A percentile compares a stretch with the other conserved stretches of the same genome.
Conservation (phyloP, 1,140 invertebrate species). For the Lasaia peninsularis region DNA sequence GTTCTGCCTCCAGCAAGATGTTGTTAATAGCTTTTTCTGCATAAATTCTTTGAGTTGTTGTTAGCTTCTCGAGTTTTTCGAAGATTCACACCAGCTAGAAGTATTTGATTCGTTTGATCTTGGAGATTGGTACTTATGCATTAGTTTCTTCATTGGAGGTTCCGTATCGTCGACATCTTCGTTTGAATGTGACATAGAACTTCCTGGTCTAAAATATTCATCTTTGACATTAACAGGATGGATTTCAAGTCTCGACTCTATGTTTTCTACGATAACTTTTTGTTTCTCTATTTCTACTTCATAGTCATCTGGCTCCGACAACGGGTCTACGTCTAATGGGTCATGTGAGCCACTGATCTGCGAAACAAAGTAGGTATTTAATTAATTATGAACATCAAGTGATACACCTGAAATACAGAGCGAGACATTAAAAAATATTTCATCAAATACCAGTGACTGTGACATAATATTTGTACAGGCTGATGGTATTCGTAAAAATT, state of each 20-base stretch:
- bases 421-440: too few relatives aligned
- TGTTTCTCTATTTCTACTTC: not conserved
- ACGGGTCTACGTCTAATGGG: not conserved
- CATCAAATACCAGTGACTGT: too few relatives aligned
- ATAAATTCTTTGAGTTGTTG: constrained; percentile 28
- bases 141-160: not conserved
- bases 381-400: not conserved
- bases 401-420: too few relatives aligned
- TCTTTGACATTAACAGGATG: not conserved
- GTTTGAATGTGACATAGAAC: not conserved
- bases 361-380: not conserved
- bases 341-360: not conserved
- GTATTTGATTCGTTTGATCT: not conserved
- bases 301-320: not conserved
- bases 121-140: not conserved
- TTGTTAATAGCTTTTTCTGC: constrained; percentile 38
- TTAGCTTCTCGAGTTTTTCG: constrained; percentile 25
- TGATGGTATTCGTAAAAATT: too few relatives aligned
- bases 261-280: not conserved
- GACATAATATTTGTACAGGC: too few relatives aligned
- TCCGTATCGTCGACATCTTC: not conserved
- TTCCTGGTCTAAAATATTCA: not conserved
- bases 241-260: not conserved
- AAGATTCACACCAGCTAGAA: not conserved
- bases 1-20: constrained; percentile 29